Evolutionary conservation across 2,797 vertebrate genomes (phyloP).

Genomic region (Bovichtus diacanthus): DNA sequence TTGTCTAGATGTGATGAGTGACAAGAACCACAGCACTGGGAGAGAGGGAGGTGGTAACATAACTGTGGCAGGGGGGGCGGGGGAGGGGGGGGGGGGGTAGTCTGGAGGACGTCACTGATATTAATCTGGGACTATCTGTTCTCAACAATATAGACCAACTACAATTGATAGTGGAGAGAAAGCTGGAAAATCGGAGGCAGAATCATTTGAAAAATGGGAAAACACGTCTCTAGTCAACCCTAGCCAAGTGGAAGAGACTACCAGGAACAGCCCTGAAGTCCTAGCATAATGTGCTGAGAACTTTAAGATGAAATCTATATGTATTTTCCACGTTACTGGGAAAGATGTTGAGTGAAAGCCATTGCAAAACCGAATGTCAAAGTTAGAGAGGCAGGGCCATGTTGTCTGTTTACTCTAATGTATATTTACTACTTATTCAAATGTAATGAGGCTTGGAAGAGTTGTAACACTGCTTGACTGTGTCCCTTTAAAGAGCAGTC

Average conservation of each 20-base stretch:
- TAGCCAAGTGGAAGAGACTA: neutral
- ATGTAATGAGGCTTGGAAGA: conserved; percentile 51
- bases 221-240: neutral
- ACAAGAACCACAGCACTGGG: conserved; percentile 41
- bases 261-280: neutral
- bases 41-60: conserved; percentile 12
- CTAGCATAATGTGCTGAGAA: neutral
- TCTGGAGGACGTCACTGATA: conserved; percentile 15
- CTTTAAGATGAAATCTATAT: neutral
- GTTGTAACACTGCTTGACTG: conserved; percentile 17
- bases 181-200: neutral
- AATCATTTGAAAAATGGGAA: neutral
- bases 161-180: neutral
- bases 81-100: neutral
- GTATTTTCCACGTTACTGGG: neutral
- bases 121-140: conserved; percentile 8
- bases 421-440: conserved; percentile 57
- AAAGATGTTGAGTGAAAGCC: neutral
- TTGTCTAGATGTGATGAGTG: conserved; percentile 58
- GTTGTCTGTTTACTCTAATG: conserved; percentile 52
- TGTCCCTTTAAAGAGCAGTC: conserved; percentile 52
- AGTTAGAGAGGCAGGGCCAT: conserved; percentile 1
- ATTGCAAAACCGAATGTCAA: neutral
- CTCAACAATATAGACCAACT: neutral
- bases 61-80: neutral